A percentile compares a stretch with the other conserved stretches of the same genome.
Evolutionary conservation across 1,140 invertebrate genomes (phyloP).

Genomic region (Plutomurus gul): DNA sequence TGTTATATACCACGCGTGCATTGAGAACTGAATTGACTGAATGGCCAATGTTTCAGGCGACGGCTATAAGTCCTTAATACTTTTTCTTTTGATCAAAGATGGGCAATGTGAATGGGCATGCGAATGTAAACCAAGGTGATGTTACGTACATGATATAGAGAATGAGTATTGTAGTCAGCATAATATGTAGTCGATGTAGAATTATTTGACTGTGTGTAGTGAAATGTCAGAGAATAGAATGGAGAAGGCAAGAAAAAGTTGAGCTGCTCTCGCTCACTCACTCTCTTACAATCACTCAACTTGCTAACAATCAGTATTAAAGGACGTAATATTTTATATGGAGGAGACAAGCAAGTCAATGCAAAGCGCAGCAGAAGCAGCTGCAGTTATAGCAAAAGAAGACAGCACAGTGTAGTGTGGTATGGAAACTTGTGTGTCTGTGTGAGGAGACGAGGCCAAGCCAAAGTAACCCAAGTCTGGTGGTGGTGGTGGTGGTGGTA

Average conservation of each 20-base stretch:
- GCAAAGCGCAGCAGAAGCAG: not conserved
- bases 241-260: not conserved
- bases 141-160: not conserved
- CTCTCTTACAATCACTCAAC: not conserved
- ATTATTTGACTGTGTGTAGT: no score
- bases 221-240: no score
- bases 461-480: constrained; percentile 26
- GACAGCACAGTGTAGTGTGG: not conserved
- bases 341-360: not conserved
- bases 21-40: not conserved
- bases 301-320: no score
- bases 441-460: not conserved
- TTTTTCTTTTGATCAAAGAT: constrained; percentile 25
- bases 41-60: constrained; percentile 2
- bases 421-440: not conserved
- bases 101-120: constrained; percentile 15
- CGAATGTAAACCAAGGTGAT: constrained; percentile 24
- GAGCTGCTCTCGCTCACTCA: not conserved
- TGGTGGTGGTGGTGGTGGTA: no score
- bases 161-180: not conserved
- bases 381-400: not conserved
- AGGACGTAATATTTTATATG: no score
- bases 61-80: not conserved
- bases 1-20: not conserved
- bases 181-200: no score